These are phyloP conservation scores for Leucophenga maculata DNA, from an alignment of 2,888 invertebrate species.

Conservation along the genomic window DNA sequence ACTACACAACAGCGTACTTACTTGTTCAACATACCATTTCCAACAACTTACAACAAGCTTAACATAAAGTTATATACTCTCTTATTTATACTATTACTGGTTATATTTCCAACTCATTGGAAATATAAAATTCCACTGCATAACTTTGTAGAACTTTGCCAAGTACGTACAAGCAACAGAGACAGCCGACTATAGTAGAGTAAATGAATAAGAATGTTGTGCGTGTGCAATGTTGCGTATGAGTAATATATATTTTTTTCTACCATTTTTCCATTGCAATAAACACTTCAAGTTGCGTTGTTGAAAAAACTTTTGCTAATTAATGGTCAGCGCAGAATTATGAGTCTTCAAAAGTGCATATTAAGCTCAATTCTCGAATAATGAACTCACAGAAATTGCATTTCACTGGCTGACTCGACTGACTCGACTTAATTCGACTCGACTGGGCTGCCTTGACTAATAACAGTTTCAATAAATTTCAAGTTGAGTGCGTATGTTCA, in stretches of 20 bases:
- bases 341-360: conserved; percentile 23
- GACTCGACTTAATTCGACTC: conserved; percentile 19
- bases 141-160: not conserved
- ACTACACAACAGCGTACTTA: too few species aligned
- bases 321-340: conserved; percentile 36
- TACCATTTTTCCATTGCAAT: conserved; percentile 8
- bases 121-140: conserved; percentile 18
- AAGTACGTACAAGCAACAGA: conserved; percentile 34
- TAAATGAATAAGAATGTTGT: too few species aligned
- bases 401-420: conserved; percentile 41
- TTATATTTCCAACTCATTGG: not conserved
- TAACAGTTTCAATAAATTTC: conserved; percentile 16
- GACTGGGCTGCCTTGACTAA: conserved; percentile 23
- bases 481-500: not conserved
- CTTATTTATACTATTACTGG: not conserved
- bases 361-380: conserved; percentile 30
- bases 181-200: too few species aligned
- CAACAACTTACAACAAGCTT: not conserved
- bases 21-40: too few species aligned
- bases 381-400: conserved; percentile 27
- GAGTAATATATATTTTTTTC: conserved; percentile 33
- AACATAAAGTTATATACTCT: not conserved
- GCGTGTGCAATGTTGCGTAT: conserved; percentile 33
- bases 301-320: conserved; percentile 39
- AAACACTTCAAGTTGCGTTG: conserved; percentile 7